phyloP scores from a whole-genome alignment of 2,888 invertebrate genomes.

The Brachypterus glaber region DNA sequence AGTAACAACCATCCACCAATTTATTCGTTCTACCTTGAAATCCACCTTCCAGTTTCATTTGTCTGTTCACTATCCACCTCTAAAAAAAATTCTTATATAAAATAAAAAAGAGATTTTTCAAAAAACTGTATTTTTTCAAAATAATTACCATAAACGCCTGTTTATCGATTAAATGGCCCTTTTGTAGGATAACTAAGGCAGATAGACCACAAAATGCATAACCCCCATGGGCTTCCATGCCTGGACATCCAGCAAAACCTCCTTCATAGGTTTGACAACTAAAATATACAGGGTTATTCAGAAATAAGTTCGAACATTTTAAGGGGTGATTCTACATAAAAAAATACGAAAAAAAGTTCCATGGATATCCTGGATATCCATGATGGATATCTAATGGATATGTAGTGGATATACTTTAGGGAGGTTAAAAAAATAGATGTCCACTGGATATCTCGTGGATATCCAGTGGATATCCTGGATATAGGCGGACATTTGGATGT shows the following conservation, averaged over 20 bases:
- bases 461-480: no score
- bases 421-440: no score
- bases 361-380: no score
- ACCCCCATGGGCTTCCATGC: slow-evolving; percentile 98
- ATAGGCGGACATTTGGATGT: no score
- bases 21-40: slow-evolving; percentile 98
- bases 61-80: slow-evolving; percentile 83
- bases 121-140: slow-evolving; percentile 5
- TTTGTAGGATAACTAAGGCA: slow-evolving; percentile 71
- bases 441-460: no score
- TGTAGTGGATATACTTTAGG: no score
- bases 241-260: slow-evolving; percentile 90
- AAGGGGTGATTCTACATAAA: no score
- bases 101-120: slow-evolving; percentile 5
- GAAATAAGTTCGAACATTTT: no score
- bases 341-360: no score
- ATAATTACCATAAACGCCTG: slow-evolving; percentile 56
- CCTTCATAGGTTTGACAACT: slow-evolving; percentile 98
- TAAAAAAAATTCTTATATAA: slow-evolving; percentile 35
- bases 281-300: no score
- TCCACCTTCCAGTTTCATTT: slow-evolving; percentile 92
- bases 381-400: no score
- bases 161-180: slow-evolving; percentile 64
- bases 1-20: slow-evolving; percentile 96
- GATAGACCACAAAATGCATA: slow-evolving; percentile 97